Evolutionary conservation across 1,140 invertebrate genomes (phyloP), one percentile per base, ranked within the genome.

Genomic region (Papilio polyxenes): DNA sequence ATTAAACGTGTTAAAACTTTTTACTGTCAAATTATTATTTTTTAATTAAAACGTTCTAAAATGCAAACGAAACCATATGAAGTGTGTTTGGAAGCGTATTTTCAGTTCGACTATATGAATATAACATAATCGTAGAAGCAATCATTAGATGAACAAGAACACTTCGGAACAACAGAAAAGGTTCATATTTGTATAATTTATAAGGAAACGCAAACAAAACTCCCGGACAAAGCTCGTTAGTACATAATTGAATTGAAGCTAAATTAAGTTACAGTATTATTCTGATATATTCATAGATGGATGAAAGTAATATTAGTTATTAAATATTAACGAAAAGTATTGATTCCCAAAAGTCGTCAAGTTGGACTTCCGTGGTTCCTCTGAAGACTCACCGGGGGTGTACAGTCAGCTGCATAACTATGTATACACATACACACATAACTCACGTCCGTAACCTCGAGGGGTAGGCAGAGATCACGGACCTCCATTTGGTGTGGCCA

Each of bases 141-240:
- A 65, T 23, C 59, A 65, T 65, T 23, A 65, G 23, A 65, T 65
- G 59, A 23, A 65, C 59, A 31, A 65, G 59, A 20, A 65, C 23
- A 65, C 59, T 65, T 65, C 59, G 20, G 20, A 20, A 65, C n/a
- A 20, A 62, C 20, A 9, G 59, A 65, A 65, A 56, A 65, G 20
- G 59, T 23, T 65, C 20, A 65, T 23, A 65, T 65, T 65, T 65
- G 59, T 65, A 23, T 62, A 62, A 62, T 65, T 23, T 65, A 65
- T 65, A 23, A 65, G 59, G 59, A 23, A 65, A 11, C 59, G 4
- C 59, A 65, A 65, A 65, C 20, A 65, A 65, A 65, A 65, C 20
- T 65, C 59, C 20, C 59, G n/a, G 20, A 65, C 59, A 23, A 65
- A 31, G 59, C 59, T 65, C 59, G 59, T 65, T 65, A 65, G 23